Conservation (phyloP, 2,888 invertebrate species). For the Lasioglossum villosulum region DNA sequence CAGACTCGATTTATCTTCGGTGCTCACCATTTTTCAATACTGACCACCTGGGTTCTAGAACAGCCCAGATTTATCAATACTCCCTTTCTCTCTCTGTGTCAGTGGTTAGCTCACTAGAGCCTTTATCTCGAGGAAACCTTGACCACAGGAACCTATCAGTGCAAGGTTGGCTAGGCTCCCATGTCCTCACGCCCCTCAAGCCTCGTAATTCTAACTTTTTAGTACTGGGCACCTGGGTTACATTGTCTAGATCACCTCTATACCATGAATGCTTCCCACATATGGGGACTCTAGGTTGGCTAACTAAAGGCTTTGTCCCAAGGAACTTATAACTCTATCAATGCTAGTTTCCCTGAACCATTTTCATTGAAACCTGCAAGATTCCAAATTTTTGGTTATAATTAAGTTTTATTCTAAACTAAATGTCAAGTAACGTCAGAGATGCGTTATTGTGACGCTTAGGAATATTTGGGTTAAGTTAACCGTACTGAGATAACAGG, state of each 20-base stretch:
- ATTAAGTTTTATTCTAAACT: too few species aligned
- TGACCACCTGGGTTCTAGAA: not conserved
- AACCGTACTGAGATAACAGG: too few species aligned
- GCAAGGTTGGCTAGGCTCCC: not conserved
- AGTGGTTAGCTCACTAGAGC: not conserved
- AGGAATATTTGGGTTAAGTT: too few species aligned
- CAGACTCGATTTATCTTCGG: not conserved
- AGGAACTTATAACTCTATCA: not conserved
- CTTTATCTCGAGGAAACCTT: not conserved
- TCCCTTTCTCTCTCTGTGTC: not conserved
- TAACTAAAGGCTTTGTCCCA: not conserved
- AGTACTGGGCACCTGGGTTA: not conserved
- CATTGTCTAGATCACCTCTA: not conserved
- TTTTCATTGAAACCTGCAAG: not conserved
- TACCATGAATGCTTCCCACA: not conserved
- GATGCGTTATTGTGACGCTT: too few species aligned
- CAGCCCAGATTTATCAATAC: not conserved
- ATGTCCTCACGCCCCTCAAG: not conserved
- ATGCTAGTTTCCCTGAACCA: not conserved
- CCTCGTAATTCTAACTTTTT: conserved; percentile 1
- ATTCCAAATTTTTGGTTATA: not conserved
- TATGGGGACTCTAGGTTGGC: not conserved
- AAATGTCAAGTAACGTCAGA: too few species aligned
- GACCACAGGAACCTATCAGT: not conserved
- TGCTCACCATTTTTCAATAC: not conserved